Evolutionary conservation across 1,140 invertebrate genomes (phyloP).

Genomic region (Drosophila baimaii): DNA sequence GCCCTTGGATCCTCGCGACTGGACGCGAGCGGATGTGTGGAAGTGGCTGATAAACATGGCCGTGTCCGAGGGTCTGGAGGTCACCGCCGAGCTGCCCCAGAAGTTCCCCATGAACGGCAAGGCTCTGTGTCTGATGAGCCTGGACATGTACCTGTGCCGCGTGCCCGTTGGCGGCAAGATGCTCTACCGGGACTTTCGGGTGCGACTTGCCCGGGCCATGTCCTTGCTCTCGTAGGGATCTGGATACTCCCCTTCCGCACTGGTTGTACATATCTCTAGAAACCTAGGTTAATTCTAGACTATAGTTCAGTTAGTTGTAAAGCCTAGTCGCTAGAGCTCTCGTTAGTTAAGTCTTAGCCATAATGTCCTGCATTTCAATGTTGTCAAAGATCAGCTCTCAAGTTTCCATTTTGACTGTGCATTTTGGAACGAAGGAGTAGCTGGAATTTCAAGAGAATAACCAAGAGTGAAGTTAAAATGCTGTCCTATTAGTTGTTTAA

Average conservation of each 20-base stretch:
- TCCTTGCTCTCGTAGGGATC: slow-evolving; percentile 63
- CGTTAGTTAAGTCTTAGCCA: slow-evolving; percentile 58
- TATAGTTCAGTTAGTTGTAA: slow-evolving; percentile 53
- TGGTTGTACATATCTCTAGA: slow-evolving; percentile 68
- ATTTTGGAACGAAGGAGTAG: neutral
- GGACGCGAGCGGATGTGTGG: slow-evolving; percentile 88
- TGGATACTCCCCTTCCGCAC: slow-evolving; percentile 1
- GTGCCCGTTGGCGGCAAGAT: slow-evolving; percentile 89
- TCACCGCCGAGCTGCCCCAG: slow-evolving; percentile 85
- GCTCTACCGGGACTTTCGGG: slow-evolving; percentile 86
- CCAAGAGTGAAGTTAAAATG: slow-evolving; percentile 45
- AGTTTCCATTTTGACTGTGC: too few relatives aligned
- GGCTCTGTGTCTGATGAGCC: slow-evolving; percentile 90
- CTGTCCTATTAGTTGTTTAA: slow-evolving; percentile 76
- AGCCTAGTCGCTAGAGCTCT: slow-evolving; percentile 63
- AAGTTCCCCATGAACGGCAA: slow-evolving; percentile 92
- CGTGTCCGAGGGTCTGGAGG: slow-evolving; percentile 86
- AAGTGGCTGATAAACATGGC: slow-evolving; percentile 87
- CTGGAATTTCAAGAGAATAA: neutral
- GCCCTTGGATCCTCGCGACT: slow-evolving; percentile 88
- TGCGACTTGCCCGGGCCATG: slow-evolving; percentile 80
- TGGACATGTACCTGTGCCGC: slow-evolving; percentile 89
- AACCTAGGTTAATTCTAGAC: slow-evolving; percentile 16
- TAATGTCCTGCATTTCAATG: slow-evolving; percentile 64
- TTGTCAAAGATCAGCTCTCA: slow-evolving; percentile 42